These are phyloP conservation scores for Epinotia demarniana DNA, from an alignment of 2,888 invertebrate species.

Conservation along the genomic window DNA sequence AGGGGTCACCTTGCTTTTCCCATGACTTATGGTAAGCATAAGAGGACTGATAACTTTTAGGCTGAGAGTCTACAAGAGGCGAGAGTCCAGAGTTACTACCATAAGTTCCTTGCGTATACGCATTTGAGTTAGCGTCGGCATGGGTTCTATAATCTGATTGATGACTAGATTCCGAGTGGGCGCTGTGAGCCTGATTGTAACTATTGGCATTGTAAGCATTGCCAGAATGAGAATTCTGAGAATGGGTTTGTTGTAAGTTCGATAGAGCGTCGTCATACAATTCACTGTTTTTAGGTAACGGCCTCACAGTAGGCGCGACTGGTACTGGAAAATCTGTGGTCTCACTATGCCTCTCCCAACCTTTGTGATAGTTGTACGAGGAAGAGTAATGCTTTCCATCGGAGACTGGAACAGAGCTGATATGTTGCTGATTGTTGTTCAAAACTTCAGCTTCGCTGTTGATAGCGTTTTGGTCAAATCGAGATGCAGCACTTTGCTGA, in stretches of 20 bases:
- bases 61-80: slow-evolving; percentile 59
- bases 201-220: slow-evolving; percentile 53
- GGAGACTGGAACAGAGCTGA: slow-evolving; percentile 53
- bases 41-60: slow-evolving; percentile 79
- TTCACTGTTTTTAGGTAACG: slow-evolving; percentile 66
- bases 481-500: slow-evolving; percentile 48
- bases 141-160: slow-evolving; percentile 55
- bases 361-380: slow-evolving; percentile 73
- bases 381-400: slow-evolving; percentile 72
- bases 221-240: slow-evolving; percentile 55
- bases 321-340: slow-evolving; percentile 52
- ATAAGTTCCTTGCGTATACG: slow-evolving; percentile 52
- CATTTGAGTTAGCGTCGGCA: slow-evolving; percentile 49
- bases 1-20: slow-evolving; percentile 81
- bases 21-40: slow-evolving; percentile 82
- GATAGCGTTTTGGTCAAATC: slow-evolving; percentile 61
- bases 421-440: slow-evolving; percentile 52
- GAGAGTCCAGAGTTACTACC: slow-evolving; percentile 48
- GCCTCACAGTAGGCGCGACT: slow-evolving; percentile 59
- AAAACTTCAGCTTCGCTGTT: slow-evolving; percentile 66
- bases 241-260: slow-evolving; percentile 54
- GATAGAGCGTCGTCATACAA: slow-evolving; percentile 63
- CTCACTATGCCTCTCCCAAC: slow-evolving; percentile 76
- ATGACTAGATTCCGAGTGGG: slow-evolving; percentile 60
- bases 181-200: slow-evolving; percentile 55